Percentiles rank a stretch among this genome's conserved stretches.
phyloP scores from a whole-genome alignment of 92 coral and sea anemone genomes.

The Blastomussa wellsi region DNA sequence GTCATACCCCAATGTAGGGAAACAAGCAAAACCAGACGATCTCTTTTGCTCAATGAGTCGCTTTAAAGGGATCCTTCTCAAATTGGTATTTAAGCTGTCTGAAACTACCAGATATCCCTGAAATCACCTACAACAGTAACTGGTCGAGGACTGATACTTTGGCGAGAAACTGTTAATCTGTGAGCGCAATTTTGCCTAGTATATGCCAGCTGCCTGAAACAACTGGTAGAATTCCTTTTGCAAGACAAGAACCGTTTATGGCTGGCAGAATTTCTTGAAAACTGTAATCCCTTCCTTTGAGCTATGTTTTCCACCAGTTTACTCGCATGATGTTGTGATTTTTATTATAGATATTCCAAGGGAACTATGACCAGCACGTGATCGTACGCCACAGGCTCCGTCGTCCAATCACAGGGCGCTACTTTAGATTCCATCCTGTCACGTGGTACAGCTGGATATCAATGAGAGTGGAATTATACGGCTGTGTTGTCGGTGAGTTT shows the following conservation, averaged over 20 bases:
- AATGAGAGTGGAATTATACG: conserved; percentile 84
- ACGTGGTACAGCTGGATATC: conserved; percentile 69
- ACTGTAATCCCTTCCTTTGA: background rate
- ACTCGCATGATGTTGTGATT: background rate
- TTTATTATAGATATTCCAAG: conserved; percentile 67
- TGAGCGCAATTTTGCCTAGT: too few species aligned
- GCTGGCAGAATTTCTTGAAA: background rate
- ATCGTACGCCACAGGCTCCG: conserved; percentile 67
- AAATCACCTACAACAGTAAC: too few species aligned
- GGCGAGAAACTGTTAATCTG: too few species aligned
- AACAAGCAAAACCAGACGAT: too few species aligned
- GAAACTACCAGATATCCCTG: too few species aligned
- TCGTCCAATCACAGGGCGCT: conserved; percentile 61
- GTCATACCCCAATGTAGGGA: background rate
- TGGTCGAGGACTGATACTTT: too few species aligned
- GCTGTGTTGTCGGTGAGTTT: conserved; percentile 72
- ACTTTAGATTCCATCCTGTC: conserved; percentile 76
- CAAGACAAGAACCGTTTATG: too few species aligned
- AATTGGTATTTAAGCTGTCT: too few species aligned
- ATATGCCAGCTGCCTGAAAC: too few species aligned
- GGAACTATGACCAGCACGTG: conserved; percentile 74
- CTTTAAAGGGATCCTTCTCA: too few species aligned
- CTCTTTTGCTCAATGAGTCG: too few species aligned
- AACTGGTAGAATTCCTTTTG: too few species aligned
- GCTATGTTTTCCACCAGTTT: background rate